Conservation (phyloP, 1,140 invertebrate genomes). For the Solenopsis fugax region DNA sequence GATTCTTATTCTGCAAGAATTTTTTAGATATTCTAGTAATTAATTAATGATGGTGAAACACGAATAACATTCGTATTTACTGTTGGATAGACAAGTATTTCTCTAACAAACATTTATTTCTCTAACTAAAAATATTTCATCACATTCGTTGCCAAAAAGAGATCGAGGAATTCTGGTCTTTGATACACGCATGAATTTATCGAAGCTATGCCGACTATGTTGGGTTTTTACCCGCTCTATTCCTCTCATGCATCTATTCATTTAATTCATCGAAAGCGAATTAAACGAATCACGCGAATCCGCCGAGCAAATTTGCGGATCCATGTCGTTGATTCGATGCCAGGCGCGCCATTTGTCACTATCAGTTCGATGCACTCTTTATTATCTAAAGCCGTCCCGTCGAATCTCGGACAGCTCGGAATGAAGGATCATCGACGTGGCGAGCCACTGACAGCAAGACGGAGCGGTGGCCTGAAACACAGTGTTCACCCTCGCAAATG, state of each 20-base stretch:
- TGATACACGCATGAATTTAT: background rate
- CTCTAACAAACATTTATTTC: no score
- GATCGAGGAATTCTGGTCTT: background rate
- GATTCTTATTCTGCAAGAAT: background rate
- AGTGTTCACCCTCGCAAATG: conserved; percentile 63
- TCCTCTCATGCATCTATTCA: conserved; percentile 53
- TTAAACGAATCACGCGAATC: conserved; percentile 23
- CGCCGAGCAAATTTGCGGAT: conserved; percentile 42
- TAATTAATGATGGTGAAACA: background rate
- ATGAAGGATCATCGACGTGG: conserved; percentile 58
- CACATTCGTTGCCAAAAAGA: background rate
- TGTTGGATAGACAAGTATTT: no score
- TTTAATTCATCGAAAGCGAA: conserved; percentile 51
- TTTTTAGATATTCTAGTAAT: background rate
- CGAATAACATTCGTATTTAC: no score
- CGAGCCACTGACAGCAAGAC: conserved; percentile 67
- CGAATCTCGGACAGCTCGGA: conserved; percentile 34
- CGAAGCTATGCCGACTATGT: background rate
- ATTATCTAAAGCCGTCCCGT: conserved; percentile 40
- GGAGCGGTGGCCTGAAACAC: conserved; percentile 34
- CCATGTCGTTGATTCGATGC: conserved; percentile 26
- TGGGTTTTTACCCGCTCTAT: background rate
- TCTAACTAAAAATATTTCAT: no score
- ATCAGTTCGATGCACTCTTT: conserved; percentile 17
- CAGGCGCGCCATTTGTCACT: conserved; percentile 13